Conservation (phyloP, 2,113 vertebrate species). For the Parus major region DNA sequence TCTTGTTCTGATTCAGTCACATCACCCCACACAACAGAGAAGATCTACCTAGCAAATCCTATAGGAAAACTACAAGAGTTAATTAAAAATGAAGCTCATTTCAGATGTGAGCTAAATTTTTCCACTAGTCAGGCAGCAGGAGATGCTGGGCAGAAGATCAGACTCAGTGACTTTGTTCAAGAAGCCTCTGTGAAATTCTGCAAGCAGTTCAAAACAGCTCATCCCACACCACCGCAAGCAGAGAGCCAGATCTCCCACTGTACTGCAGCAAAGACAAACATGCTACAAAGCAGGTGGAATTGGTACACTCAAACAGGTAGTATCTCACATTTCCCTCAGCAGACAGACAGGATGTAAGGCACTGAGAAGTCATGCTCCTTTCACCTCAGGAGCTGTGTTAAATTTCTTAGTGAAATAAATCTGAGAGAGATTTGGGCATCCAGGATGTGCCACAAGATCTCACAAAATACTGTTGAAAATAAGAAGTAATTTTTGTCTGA, state of each 20-base stretch:
- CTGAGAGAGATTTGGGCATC: background rate
- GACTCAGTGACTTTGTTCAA: background rate
- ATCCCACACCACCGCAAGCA: background rate
- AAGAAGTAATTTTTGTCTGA: background rate
- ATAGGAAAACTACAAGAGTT: background rate
- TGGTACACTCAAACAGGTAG: background rate
- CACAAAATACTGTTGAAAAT: background rate
- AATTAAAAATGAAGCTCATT: background rate
- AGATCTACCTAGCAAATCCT: background rate
- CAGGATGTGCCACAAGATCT: background rate
- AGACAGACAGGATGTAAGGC: background rate
- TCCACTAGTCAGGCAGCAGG: background rate
- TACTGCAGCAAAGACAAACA: background rate
- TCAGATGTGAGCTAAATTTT: background rate
- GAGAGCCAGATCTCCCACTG: background rate
- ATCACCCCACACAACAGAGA: background rate
- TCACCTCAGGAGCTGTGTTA: background rate
- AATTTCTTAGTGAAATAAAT: background rate
- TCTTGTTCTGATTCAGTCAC: background rate
- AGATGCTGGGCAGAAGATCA: background rate
- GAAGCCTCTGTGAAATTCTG: background rate
- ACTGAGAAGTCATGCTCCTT: background rate
- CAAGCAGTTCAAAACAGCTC: background rate
- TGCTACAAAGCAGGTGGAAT: background rate
- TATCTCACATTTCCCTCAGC: background rate